Evolutionary conservation across 2,888 invertebrate genomes (phyloP), one percentile per base, ranked within the genome.

Genomic region (Dicyrtoma fusca): DNA sequence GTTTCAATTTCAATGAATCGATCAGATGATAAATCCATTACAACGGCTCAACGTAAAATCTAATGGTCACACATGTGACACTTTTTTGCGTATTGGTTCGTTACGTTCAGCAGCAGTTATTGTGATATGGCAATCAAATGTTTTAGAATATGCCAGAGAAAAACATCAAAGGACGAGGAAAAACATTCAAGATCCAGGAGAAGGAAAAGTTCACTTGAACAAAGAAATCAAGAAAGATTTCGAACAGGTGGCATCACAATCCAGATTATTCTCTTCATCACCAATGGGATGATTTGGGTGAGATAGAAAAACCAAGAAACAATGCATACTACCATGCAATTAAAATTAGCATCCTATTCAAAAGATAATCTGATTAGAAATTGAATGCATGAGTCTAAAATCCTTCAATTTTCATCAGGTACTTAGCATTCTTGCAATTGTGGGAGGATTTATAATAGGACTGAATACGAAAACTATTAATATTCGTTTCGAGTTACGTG

Each of bases 381-480:
- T 17, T 13, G 4, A 49, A 49, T 14, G 49, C 11, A 6, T 49
- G 11, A 49, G 49, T 13, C 4, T 17, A 49, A 17, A 6, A 4
- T 34, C 14, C 49, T 21, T n/a, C 3, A 55, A 25, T 25, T 13
- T 25, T 13, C 51, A 62, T n/a, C 61, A 76, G 76, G 55, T 71
- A 3, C 55, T 76, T 8, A 64, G 71, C 21, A 26, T 74, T 17
- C 26, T 74, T 21, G 66, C 73, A 0, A 69, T 76, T n/a, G 69
- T 64, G 1, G 71, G 73, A 21, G 76, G 76, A 53, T 71, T 76
- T 44, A 72, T 76, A 11, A 63, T 73, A 8, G 76, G 76, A 19
- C 65, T 74, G 6, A 68, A 71, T 23, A 76, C 57, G 19, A 68
- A 74, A 44, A 76, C 76, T 0, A 76, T 76, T 14, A 62, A 42